These are phyloP conservation scores for Tarsius wallacei DNA, from an alignment of 2,797 vertebrate species.

Conservation along the genomic window DNA sequence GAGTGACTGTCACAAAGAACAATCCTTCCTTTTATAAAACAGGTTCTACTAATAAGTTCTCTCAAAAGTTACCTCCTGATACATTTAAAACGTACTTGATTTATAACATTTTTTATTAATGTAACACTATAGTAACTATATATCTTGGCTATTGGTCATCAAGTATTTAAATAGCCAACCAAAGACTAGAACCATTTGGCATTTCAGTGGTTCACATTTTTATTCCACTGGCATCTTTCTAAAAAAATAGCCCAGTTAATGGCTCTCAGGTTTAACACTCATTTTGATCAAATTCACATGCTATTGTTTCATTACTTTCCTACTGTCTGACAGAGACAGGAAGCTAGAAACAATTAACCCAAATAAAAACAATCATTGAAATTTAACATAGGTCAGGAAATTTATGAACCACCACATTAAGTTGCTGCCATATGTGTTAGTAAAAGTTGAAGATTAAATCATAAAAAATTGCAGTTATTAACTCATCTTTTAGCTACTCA, in stretches of 20 bases:
- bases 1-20: constrained; percentile 20
- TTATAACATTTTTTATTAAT: constrained; percentile 31
- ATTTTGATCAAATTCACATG: constrained; percentile 59
- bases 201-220: constrained; percentile 59
- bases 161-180: constrained; percentile 27
- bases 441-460: constrained; percentile 65
- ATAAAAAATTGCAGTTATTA: constrained; percentile 51
- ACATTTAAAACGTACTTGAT: constrained; percentile 48
- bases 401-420: constrained; percentile 32
- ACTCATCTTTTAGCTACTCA: constrained; percentile 51
- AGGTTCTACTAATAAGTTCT: constrained; percentile 46
- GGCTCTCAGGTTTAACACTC: neutral
- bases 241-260: constrained; percentile 57
- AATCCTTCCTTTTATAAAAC: constrained; percentile 52
- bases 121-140: constrained; percentile 1
- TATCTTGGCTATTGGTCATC: neutral
- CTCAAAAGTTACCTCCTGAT: constrained; percentile 49
- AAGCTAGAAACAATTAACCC: constrained; percentile 47
- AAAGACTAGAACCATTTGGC: constrained; percentile 37
- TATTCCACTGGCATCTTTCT: constrained; percentile 13
- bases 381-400: constrained; percentile 59
- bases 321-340: constrained; percentile 55
- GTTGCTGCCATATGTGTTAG: neutral
- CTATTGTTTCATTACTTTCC: constrained; percentile 38
- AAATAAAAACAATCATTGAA: constrained; percentile 56